These are phyloP conservation scores for Cynaeus angustus DNA, from an alignment of 2,888 invertebrate species.

Conservation along the genomic window DNA sequence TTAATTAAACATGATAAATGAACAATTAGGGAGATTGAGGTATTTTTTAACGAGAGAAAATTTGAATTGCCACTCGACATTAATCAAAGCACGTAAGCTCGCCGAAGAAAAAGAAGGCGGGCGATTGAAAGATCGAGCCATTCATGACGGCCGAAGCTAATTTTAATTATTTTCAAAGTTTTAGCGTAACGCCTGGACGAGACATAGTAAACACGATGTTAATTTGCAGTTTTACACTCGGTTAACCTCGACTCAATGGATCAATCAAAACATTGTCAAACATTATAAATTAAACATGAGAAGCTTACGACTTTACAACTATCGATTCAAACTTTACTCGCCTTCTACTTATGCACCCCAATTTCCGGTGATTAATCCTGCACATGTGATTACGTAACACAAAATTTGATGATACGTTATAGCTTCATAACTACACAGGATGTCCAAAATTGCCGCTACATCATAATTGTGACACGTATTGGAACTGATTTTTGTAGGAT, in stretches of 20 bases:
- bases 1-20: slow-evolving; percentile 50
- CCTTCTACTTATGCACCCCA: slow-evolving; percentile 32
- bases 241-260: slow-evolving; percentile 55
- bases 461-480: too few species aligned
- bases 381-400: slow-evolving; percentile 14
- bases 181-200: slow-evolving; percentile 53
- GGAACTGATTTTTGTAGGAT: too few species aligned
- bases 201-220: slow-evolving; percentile 59
- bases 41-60: slow-evolving; percentile 40
- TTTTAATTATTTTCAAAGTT: slow-evolving; percentile 56
- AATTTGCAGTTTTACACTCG: slow-evolving; percentile 57
- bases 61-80: slow-evolving; percentile 37
- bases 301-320: slow-evolving; percentile 39
- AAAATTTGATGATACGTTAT: too few species aligned
- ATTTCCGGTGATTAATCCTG: slow-evolving; percentile 26
- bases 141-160: slow-evolving; percentile 52
- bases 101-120: slow-evolving; percentile 21
- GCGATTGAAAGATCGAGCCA: slow-evolving; percentile 45
- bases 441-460: too few species aligned
- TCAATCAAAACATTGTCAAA: slow-evolving; percentile 65
- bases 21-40: slow-evolving; percentile 44
- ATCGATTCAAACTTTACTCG: slow-evolving; percentile 41
- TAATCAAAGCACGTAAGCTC: slow-evolving; percentile 43
- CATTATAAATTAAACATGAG: slow-evolving; percentile 64
- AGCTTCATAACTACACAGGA: too few species aligned